Percentiles rank a stretch among this genome's conserved stretches.
These are phyloP conservation scores for Boloria selene DNA, from an alignment of 2,888 invertebrate genomes.

Conservation along the genomic window DNA sequence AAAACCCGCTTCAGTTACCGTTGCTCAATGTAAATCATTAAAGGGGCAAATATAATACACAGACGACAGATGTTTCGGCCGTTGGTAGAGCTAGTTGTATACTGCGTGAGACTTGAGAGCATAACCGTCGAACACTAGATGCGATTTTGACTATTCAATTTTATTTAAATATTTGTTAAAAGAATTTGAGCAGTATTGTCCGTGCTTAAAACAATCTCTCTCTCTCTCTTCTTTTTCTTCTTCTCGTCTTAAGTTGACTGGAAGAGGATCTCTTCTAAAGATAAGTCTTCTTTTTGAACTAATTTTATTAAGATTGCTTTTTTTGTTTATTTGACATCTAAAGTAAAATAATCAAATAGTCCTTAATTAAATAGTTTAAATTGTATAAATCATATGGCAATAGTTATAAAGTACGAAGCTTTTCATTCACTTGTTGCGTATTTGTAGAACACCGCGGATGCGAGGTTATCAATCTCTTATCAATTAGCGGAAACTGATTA, in stretches of 20 bases:
- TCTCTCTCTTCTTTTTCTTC: too few relatives aligned
- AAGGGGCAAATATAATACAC: conserved; percentile 29
- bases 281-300: too few relatives aligned
- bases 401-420: not conserved
- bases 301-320: too few relatives aligned
- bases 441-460: conserved; percentile 56
- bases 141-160: conserved; percentile 1
- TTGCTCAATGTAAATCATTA: conserved; percentile 21
- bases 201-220: not conserved
- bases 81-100: conserved; percentile 38
- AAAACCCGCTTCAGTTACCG: conserved; percentile 21
- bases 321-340: too few relatives aligned
- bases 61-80: conserved; percentile 49
- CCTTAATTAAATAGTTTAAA: too few relatives aligned
- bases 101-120: conserved; percentile 48
- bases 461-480: conserved; percentile 68
- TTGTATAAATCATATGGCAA: not conserved
- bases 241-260: too few relatives aligned
- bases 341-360: too few relatives aligned
- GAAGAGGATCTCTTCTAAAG: too few relatives aligned
- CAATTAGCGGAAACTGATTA: conserved; percentile 57
- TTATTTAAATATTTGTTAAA: not conserved
- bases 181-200: not conserved
- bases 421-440: conserved; percentile 34
- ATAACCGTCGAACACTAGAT: conserved; percentile 45